Conservation (phyloP, 2,113 vertebrate genomes). For the Damaliscus lunatus region DNA sequence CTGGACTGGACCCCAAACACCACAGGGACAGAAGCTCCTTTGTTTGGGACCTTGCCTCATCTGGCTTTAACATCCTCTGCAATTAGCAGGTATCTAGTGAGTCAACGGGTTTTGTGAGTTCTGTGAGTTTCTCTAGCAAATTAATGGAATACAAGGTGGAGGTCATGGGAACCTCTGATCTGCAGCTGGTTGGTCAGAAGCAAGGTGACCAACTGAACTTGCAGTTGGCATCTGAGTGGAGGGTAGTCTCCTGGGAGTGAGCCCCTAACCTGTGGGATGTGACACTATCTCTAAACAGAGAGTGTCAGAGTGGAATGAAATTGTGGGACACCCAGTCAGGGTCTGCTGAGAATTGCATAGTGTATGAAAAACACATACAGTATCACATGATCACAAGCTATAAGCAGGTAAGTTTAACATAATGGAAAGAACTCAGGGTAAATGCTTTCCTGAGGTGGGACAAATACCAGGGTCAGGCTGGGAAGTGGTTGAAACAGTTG, state of each 20-base stretch:
- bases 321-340: background rate
- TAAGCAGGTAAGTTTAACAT: background rate
- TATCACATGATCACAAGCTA: no score
- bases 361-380: background rate
- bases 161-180: background rate
- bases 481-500: background rate
- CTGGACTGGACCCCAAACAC: background rate
- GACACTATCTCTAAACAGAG: background rate
- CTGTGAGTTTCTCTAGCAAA: background rate
- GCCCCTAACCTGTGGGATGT: background rate
- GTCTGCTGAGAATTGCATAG: background rate
- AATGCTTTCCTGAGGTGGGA: background rate
- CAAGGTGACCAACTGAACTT: background rate
- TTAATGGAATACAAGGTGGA: no score
- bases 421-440: no score
- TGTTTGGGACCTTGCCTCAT: background rate
- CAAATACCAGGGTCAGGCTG: background rate
- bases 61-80: background rate
- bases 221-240: background rate
- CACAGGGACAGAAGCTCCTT: background rate
- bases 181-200: background rate
- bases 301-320: background rate
- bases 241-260: background rate
- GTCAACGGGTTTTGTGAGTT: background rate
- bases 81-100: background rate